Base-by-base conservation (phyloP, 30 jellyfish, hydroid and myxozoan species). In the Aurelia sp. region DNA sequence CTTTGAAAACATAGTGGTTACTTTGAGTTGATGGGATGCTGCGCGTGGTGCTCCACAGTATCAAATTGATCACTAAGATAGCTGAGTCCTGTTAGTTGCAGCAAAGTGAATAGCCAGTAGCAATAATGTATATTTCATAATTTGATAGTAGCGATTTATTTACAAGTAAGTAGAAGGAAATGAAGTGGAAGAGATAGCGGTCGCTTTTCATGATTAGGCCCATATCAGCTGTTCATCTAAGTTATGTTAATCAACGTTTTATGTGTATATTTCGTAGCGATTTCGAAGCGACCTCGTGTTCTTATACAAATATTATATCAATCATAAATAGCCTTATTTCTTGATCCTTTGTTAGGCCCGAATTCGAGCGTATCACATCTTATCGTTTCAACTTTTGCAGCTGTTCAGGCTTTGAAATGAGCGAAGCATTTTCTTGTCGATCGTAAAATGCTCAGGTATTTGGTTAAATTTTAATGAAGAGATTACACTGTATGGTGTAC, bases 221-320 rank as follows among this genome's bases (percentile, higher is more conserved):
- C 27, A 15, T 44, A 59, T 75, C 86, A 75, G 76, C 86, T 75
- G 86, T 58, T 75, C 86, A 18, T 74, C 35, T 75, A 8, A 40
- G 86, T 55, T 55, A 55, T 75, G 17, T 75, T 75, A 62, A 71
- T 40, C 52, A 40, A 6, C 37, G 52, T 40, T 71, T 37, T 35
- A 37, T 71, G 66, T 40, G 3, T 73, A 75, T 75, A 75, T 53
- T 75, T 55, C 86, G 58, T 62, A 19, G 40, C 73, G 21, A 75
- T 75, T 62, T 23, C 33, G 60, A 15, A 33, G 50, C 60, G 50
- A 33, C 86, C 86, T 20, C 86, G 86, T 75, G 86, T 20, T 44
- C 62, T 58, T 75, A 66, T 55, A 75, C 62, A 60, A 75, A 75
- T 48, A 75, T 30, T 61, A 18, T 58, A 51, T 27, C 62, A 75